These are phyloP conservation scores for Drosophila funebris DNA, from an alignment of 1,140 invertebrate genomes.

Conservation along the genomic window DNA sequence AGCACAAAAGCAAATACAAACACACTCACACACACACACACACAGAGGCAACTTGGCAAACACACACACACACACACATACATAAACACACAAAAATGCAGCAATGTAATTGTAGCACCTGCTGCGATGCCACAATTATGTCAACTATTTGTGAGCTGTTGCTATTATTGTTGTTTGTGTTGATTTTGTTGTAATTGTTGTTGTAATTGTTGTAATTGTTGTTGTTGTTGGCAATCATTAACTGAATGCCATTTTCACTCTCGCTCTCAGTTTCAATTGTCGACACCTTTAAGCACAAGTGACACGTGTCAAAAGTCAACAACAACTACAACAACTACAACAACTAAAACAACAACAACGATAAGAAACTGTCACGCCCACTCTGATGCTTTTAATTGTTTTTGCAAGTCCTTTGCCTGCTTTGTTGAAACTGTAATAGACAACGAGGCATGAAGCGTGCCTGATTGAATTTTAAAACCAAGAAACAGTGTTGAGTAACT, in stretches of 20 bases:
- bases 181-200: too few species aligned
- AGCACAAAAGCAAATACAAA: background rate
- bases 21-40: background rate
- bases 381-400: slow-evolving; percentile 69
- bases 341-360: slow-evolving; percentile 16
- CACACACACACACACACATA: background rate
- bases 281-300: slow-evolving; percentile 47
- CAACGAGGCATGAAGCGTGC: background rate
- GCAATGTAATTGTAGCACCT: slow-evolving; percentile 24
- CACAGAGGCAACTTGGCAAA: too few species aligned
- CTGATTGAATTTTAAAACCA: background rate
- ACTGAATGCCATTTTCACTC: slow-evolving; percentile 45
- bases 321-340: slow-evolving; percentile 29
- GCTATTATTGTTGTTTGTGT: slow-evolving; percentile 1
- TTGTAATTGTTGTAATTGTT: too few species aligned
- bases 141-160: slow-evolving; percentile 41
- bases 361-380: slow-evolving; percentile 51
- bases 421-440: slow-evolving; percentile 1
- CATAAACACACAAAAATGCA: background rate
- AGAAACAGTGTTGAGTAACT: slow-evolving; percentile 2
- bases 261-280: slow-evolving; percentile 30
- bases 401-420: slow-evolving; percentile 12
- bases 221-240: slow-evolving; percentile 43
- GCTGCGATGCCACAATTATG: slow-evolving; percentile 29
- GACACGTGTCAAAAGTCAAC: slow-evolving; percentile 73